These are phyloP conservation scores for Spizella passerina DNA, from an alignment of 2,797 vertebrate species.

Conservation along the genomic window DNA sequence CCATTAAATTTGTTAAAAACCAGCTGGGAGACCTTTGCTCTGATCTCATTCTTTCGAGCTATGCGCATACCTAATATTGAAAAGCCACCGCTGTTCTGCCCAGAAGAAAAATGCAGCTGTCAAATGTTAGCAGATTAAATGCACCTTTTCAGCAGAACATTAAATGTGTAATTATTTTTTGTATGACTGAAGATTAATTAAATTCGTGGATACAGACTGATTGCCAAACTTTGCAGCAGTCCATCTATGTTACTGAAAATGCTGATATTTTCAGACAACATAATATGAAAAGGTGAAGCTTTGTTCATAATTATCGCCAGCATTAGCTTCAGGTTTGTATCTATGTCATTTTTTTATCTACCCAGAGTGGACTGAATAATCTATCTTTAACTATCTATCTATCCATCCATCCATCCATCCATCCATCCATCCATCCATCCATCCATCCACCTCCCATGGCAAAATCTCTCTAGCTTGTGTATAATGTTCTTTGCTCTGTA, in stretches of 20 bases:
- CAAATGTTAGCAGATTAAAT: conserved; percentile 73
- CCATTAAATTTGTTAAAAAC: conserved; percentile 58
- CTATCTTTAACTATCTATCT: background rate
- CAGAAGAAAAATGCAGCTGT: conserved; percentile 75
- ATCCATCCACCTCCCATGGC: background rate
- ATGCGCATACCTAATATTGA: conserved; percentile 60
- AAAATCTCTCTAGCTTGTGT: background rate
- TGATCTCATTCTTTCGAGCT: conserved; percentile 69
- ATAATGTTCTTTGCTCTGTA: background rate
- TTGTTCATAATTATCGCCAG: conserved; percentile 35
- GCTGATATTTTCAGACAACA: conserved; percentile 10
- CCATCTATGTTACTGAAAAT: conserved; percentile 55
- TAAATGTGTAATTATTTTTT: conserved; percentile 75
- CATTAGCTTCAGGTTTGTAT: background rate
- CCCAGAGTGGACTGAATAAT: background rate
- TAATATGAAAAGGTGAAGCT: conserved; percentile 24
- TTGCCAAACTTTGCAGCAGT: conserved; percentile 57
- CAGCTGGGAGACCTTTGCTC: conserved; percentile 60
- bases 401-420: background rate
- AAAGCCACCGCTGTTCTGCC: conserved; percentile 45
- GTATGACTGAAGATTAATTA: conserved; percentile 71
- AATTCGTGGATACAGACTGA: conserved; percentile 61
- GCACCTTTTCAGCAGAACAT: conserved; percentile 64
- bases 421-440: background rate
- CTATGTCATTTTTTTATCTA: background rate